Evolutionary conservation across 2,797 vertebrate genomes (phyloP), one percentile per base, ranked within the genome.

Genomic region (Crocidura indochinensis): DNA sequence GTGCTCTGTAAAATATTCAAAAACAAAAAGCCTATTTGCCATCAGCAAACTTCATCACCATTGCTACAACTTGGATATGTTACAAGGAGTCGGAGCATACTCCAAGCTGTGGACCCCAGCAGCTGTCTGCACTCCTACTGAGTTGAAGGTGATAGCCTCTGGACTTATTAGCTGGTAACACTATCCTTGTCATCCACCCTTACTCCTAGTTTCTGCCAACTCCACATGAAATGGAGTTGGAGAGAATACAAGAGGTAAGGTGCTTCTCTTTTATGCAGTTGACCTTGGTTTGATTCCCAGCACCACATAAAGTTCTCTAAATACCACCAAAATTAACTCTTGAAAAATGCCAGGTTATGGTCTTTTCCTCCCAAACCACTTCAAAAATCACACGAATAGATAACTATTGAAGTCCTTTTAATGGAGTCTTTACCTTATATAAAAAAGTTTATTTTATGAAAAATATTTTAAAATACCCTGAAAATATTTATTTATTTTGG

Each of bases 1-100:
- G 22, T 60, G 56, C 22, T 60, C 19, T 60, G 56, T 7, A 60
- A 60, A 60, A 60, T 14, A 60, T 20, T 19, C 3, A 60, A 60
- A 60, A 17, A 17, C 6, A 60, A 60, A 60, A 60, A 20, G 56
- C 56, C 56, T 60, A 20, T 60, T 60, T 60, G 56, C 22, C 81
- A 90, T 78, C 0, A 0, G 10, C 87, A 92, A 82, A 62, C 38
- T 38, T 38, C 17, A 77, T 79, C 69, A 38, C 51, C 93, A 44
- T 38, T 88, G 88, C 69, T 65, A 82, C 85, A 77, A 89, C 91
- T 80, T 82, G 89, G 93, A 93, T n/a, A 10, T 0, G 80, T 56
- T 90, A 95, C 90, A 95, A 96, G 89, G 96, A 94, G 97, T 95
- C 91, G 95, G 93, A 97, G 95, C 91, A 93, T 97, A 96, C 93